Evolutionary conservation across 2,888 invertebrate genomes (phyloP).

Genomic region (Galerucella pusilla): DNA sequence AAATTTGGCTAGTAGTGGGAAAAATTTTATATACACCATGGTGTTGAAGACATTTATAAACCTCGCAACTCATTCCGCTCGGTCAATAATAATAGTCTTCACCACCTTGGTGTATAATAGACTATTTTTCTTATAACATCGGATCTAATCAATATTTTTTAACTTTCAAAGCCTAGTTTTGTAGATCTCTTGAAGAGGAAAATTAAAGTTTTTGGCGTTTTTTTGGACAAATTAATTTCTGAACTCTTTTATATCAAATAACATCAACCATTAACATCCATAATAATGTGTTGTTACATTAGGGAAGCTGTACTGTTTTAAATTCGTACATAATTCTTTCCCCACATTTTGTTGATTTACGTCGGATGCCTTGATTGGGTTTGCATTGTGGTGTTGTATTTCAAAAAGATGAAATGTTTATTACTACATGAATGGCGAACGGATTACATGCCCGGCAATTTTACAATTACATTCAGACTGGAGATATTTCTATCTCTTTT

Average conservation of each 20-base stretch:
- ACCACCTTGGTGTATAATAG: too few relatives aligned
- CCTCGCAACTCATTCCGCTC: too few relatives aligned
- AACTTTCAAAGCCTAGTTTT: too few relatives aligned
- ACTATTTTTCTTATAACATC: too few relatives aligned
- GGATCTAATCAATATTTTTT: too few relatives aligned
- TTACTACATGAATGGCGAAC: conserved; percentile 41
- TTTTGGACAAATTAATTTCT: too few relatives aligned
- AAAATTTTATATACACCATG: too few relatives aligned
- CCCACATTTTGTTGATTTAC: conserved; percentile 46
- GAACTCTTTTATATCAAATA: neutral
- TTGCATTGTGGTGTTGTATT: conserved; percentile 48
- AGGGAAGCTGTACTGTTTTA: conserved; percentile 23
- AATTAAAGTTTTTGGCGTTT: too few relatives aligned
- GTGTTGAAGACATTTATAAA: too few relatives aligned
- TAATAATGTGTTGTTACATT: conserved; percentile 24
- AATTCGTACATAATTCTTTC: conserved; percentile 43
- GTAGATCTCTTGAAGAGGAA: too few relatives aligned
- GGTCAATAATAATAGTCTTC: too few relatives aligned
- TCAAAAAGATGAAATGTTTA: conserved; percentile 51
- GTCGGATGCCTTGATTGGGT: conserved; percentile 46
- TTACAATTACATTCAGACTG: conserved; percentile 13
- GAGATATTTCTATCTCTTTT: neutral
- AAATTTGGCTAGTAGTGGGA: too few relatives aligned
- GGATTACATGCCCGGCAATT: conserved; percentile 40
- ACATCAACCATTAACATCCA: conserved; percentile 13